These are phyloP conservation scores for Sinhomidia bicolor DNA, from an alignment of 2,888 invertebrate species.

Conservation along the genomic window DNA sequence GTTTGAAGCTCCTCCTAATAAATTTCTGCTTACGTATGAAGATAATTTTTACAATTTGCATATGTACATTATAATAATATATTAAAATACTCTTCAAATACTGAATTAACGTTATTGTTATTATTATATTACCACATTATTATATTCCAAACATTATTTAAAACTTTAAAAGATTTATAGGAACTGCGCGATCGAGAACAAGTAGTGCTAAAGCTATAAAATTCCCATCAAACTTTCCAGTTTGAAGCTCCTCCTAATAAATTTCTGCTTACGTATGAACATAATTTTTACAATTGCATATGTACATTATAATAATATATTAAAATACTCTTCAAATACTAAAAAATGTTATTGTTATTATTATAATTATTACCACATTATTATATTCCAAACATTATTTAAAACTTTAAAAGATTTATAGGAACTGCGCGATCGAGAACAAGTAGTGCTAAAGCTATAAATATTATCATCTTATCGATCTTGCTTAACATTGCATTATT, in stretches of 20 bases:
- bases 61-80: neutral
- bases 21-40: neutral
- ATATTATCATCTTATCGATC: neutral
- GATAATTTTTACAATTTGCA: neutral
- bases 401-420: neutral
- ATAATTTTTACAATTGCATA: neutral
- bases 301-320: too few relatives aligned
- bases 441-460: slow-evolving; percentile 16
- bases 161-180: neutral
- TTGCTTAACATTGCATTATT: neutral
- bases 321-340: too few relatives aligned
- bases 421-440: slow-evolving; percentile 1
- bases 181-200: neutral
- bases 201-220: slow-evolving; percentile 24
- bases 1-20: neutral
- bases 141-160: neutral
- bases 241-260: neutral
- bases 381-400: neutral
- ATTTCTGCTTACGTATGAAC: neutral
- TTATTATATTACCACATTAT: too few relatives aligned
- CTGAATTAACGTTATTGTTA: too few relatives aligned
- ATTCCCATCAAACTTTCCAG: slow-evolving; percentile 55
- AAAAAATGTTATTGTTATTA: too few relatives aligned
- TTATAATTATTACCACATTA: too few relatives aligned
- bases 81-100: too few relatives aligned